Conservation (phyloP, 2,113 vertebrate species). For the Ptilorrhoa leucosticta region DNA sequence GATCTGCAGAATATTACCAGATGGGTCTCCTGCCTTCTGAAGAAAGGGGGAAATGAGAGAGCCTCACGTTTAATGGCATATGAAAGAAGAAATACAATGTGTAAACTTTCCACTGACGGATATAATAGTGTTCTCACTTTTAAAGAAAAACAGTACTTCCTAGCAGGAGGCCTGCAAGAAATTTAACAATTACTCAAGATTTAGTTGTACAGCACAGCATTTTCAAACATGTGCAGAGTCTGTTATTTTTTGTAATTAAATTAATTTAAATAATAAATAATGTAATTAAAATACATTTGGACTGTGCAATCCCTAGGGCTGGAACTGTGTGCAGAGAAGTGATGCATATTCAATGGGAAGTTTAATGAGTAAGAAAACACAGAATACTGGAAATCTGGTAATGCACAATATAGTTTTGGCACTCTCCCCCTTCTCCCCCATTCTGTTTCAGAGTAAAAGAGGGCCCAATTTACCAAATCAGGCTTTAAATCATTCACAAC, state of each 20-base stretch:
- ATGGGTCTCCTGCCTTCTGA: conserved; percentile 57
- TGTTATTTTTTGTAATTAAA: conserved; percentile 69
- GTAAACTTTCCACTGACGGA: conserved; percentile 63
- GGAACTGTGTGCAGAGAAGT: neutral
- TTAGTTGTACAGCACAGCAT: conserved; percentile 11
- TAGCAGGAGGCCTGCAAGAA: conserved; percentile 63
- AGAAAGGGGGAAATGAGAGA: conserved; percentile 69
- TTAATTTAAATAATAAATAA: conserved; percentile 62
- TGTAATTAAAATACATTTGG: conserved; percentile 53
- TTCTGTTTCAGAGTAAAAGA: neutral
- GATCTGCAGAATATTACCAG: conserved; percentile 70
- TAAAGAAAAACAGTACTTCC: conserved; percentile 70
- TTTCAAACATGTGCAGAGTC: conserved; percentile 44
- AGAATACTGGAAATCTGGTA: conserved; percentile 51
- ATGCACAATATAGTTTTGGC: neutral
- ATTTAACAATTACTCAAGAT: conserved; percentile 60
- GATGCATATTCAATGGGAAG: conserved; percentile 50
- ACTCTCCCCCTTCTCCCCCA: neutral
- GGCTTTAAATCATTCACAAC: conserved; percentile 46
- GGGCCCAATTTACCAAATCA: neutral
- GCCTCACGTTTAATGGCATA: conserved; percentile 61
- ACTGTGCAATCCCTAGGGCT: conserved; percentile 17
- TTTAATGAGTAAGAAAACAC: conserved; percentile 36
- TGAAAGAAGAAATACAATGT: conserved; percentile 70
- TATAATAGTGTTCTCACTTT: conserved; percentile 70